Percentiles rank a stretch among this genome's conserved stretches.
These are phyloP conservation scores for Athene cunicularia DNA, from an alignment of 2,113 vertebrate genomes.

Conservation along the genomic window DNA sequence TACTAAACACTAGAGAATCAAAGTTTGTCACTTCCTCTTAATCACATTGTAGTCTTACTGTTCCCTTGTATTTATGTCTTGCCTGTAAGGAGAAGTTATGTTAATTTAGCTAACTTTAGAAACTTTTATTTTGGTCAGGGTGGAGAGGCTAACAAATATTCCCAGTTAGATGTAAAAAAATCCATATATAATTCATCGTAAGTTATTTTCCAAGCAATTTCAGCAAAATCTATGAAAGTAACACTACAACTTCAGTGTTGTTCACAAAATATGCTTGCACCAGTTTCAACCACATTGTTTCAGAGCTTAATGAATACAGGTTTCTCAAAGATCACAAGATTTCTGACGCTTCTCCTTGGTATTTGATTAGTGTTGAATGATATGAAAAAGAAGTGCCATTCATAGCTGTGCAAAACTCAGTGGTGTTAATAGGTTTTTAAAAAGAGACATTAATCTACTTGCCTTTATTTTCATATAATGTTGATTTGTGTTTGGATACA, in stretches of 20 bases:
- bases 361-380: neutral
- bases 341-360: neutral
- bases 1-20: neutral
- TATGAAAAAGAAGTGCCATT: neutral
- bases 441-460: neutral
- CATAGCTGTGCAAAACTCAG: neutral
- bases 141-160: neutral
- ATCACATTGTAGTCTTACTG: neutral
- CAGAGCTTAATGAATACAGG: neutral
- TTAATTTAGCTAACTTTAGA: neutral
- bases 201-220: neutral
- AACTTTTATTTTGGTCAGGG: neutral
- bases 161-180: neutral
- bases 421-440: neutral
- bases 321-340: neutral
- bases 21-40: neutral
- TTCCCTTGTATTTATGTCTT: neutral
- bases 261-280: neutral
- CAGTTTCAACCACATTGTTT: neutral
- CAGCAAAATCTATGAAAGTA: neutral
- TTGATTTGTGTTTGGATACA: neutral
- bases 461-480: neutral
- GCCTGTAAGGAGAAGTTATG: neutral
- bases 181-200: neutral
- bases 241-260: neutral